These are phyloP conservation scores for Melanostoma mellinum DNA, from an alignment of 2,888 invertebrate genomes.

Conservation along the genomic window DNA sequence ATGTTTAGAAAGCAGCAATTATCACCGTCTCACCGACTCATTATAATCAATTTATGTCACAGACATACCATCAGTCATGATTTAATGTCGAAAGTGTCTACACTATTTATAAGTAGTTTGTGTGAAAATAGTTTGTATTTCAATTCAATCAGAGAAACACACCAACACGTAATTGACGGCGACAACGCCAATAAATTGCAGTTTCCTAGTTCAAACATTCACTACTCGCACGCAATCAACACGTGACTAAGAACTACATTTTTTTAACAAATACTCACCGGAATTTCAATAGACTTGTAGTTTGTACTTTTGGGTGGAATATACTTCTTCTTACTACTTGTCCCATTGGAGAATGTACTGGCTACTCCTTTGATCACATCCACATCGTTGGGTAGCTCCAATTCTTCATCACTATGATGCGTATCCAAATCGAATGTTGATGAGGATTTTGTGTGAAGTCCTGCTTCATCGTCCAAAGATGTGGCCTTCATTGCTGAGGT, in stretches of 20 bases:
- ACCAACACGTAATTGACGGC: constrained; percentile 16
- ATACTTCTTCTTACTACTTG: constrained; percentile 77
- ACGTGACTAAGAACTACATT: background rate
- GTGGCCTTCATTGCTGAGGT: constrained; percentile 71
- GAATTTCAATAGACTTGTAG: constrained; percentile 62
- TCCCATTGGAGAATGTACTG: constrained; percentile 40
- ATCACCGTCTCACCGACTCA: background rate
- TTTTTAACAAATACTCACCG: constrained; percentile 49
- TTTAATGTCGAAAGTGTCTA: background rate
- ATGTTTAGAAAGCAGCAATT: too few relatives aligned
- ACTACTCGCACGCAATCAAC: background rate
- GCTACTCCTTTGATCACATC: constrained; percentile 38
- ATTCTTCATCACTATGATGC: constrained; percentile 54
- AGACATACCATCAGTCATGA: constrained; percentile 35
- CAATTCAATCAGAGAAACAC: background rate
- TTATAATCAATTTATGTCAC: background rate
- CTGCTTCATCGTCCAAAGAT: constrained; percentile 59
- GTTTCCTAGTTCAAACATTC: constrained; percentile 20
- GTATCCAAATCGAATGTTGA: constrained; percentile 48
- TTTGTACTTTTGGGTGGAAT: constrained; percentile 71
- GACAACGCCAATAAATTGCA: constrained; percentile 9
- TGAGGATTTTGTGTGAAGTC: constrained; percentile 52
- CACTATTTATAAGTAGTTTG: constrained; percentile 6
- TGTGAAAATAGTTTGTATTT: constrained; percentile 4
- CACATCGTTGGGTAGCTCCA: constrained; percentile 41